A percentile compares a stretch with the other conserved stretches of the same genome.
These are phyloP conservation scores for Nephrotoma appendiculata DNA, from an alignment of 2,888 invertebrate species.

Conservation along the genomic window DNA sequence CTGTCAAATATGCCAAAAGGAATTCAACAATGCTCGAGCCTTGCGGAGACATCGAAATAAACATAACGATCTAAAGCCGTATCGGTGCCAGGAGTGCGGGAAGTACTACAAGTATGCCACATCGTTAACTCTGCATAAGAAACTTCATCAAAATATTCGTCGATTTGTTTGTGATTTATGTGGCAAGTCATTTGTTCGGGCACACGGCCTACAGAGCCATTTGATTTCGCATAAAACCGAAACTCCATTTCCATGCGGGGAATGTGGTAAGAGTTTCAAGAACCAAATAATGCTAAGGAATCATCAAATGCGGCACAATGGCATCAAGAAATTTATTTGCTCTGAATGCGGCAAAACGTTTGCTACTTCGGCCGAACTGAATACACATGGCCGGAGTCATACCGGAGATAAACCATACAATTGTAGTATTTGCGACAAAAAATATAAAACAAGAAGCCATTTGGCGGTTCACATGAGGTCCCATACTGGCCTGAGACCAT, in stretches of 20 bases:
- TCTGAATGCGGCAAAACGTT: constrained; percentile 11
- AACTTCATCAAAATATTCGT: constrained; percentile 31
- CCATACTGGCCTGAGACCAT: constrained; percentile 12
- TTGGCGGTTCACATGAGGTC: constrained; percentile 10
- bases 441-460: constrained; percentile 13
- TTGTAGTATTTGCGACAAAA: constrained; percentile 10
- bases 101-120: constrained; percentile 20
- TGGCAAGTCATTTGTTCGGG: constrained; percentile 25
- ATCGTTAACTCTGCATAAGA: constrained; percentile 35
- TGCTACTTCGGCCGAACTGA: constrained; percentile 11
- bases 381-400: constrained; percentile 10
- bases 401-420: constrained; percentile 11
- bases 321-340: constrained; percentile 11
- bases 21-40: constrained; percentile 35
- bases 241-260: constrained; percentile 11
- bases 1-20: constrained; percentile 24
- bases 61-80: constrained; percentile 9
- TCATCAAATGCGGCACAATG: constrained; percentile 12
- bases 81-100: constrained; percentile 12
- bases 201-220: constrained; percentile 12
- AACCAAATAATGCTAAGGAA: constrained; percentile 10
- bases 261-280: constrained; percentile 11
- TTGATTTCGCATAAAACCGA: constrained; percentile 11
- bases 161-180: constrained; percentile 35
- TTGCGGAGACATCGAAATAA: constrained; percentile 28